These are phyloP conservation scores for Echinarachnius parma DNA, from an alignment of 53 echinoderm and acorn worm genomes.

Conservation along the genomic window DNA sequence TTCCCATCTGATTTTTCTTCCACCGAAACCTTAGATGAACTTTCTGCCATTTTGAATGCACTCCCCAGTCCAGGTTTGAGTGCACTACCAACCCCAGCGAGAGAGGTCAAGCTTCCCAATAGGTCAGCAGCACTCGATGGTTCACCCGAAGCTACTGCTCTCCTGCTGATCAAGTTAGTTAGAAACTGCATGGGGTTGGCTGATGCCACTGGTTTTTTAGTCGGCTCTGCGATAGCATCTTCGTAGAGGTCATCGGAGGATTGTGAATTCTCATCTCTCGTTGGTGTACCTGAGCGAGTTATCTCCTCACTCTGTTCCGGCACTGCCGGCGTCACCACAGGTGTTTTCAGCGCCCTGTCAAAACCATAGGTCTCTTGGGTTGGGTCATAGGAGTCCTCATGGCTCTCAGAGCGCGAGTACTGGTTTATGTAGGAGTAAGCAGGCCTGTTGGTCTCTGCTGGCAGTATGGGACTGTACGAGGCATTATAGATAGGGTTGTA, in stretches of 20 bases:
- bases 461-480: neutral
- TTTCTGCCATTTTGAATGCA: neutral
- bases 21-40: constrained; percentile 8
- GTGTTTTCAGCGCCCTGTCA: neutral
- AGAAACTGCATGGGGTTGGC: constrained; percentile 44
- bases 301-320: no score
- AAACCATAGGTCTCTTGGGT: constrained; percentile 4
- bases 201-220: neutral
- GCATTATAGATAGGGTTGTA: constrained; percentile 7
- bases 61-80: no score
- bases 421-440: constrained; percentile 3
- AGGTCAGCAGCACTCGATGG: constrained; percentile 1
- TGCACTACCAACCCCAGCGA: constrained; percentile 3
- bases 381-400: constrained; percentile 6
- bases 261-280: constrained; percentile 29
- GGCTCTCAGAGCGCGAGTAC: neutral
- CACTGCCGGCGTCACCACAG: no score
- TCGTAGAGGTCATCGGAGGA: no score
- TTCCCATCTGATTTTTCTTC: constrained; percentile 32
- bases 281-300: constrained; percentile 20
- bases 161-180: constrained; percentile 29
- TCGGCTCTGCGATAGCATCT: no score
- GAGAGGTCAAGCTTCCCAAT: constrained; percentile 16
- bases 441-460: neutral
- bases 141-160: neutral